phyloP scores from a whole-genome alignment of 2,888 invertebrate genomes.

The Lasius platythorax region DNA sequence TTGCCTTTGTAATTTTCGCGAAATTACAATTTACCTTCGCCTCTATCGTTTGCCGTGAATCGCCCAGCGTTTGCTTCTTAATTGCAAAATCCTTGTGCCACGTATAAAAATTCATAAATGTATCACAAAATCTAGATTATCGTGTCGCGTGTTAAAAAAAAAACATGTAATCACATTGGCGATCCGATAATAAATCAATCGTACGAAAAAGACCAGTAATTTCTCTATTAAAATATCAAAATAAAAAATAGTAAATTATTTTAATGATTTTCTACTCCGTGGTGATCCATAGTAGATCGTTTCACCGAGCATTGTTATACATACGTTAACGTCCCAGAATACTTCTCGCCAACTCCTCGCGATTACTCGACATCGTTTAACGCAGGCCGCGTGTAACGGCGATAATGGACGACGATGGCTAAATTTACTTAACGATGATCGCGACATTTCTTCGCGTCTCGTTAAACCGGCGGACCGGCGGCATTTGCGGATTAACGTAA shows the following conservation, averaged over 20 bases:
- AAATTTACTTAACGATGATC: constrained; percentile 27
- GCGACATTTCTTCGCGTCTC: constrained; percentile 23
- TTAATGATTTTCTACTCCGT: background rate
- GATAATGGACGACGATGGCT: background rate
- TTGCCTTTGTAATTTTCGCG: background rate
- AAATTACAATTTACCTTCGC: background rate
- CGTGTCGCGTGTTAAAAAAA: background rate
- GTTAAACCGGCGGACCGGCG: constrained; percentile 15
- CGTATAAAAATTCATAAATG: background rate
- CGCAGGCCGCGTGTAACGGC: background rate
- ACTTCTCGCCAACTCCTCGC: background rate
- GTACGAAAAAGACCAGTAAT: background rate
- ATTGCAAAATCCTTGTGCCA: background rate
- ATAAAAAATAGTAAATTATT: constrained; percentile 2
- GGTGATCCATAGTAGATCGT: background rate
- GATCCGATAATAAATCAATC: background rate
- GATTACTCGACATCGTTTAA: constrained; percentile 6
- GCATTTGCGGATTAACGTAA: constrained; percentile 45
- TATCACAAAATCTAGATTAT: background rate
- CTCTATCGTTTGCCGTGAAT: background rate
- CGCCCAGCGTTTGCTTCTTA: background rate
- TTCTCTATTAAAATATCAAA: background rate
- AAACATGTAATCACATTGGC: background rate
- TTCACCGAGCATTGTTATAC: background rate
- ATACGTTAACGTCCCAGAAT: background rate